Evolutionary conservation across 2,797 vertebrate genomes (phyloP), one percentile per base, ranked within the genome.

Genomic region (Clangula hyemalis): DNA sequence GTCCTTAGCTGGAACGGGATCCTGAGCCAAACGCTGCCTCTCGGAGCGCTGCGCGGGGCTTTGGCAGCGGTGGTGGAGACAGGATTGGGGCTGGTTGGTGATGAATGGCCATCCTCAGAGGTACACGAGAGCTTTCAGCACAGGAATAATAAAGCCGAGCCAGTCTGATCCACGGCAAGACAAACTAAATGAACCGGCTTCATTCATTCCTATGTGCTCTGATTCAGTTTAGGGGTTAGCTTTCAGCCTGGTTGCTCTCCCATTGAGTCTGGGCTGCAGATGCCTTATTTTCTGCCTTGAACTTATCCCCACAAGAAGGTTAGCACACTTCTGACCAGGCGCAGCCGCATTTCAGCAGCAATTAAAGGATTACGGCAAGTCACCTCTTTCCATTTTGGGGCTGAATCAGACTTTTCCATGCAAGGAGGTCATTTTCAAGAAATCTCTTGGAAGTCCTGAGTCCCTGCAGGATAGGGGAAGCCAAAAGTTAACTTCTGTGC

Each of bases 341-440:
- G 75, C 82, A 85, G 79, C 64, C n/a, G 47, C n/a, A 3, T 51
- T 57, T 74, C 6, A 1, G 11, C 6, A 36, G 78, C 0, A 70
- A 51, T 1, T 28, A 3, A 34, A 32, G 61, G 32, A 36, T 47
- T 22, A 14, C 34, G 56, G 32, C 1, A 68, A 53, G 36, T 5
- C 1, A 2, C 1, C 34, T 57, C 2, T 0, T 14, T 32, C 45
- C 6, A 0, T 36, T 79, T 30, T 10, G 34, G 62, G 34, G 27
- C 49, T 41, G 54, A 34, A 60, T 80, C 38, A n/a, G 69, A 13
- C 25, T 71, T 58, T 56, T 66, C 19, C 38, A 20, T 24, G 17
- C 2, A 1, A 70, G 34, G 0, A 16, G 56, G 5, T 36, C 3
- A 0, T 43, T 90, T 66, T 13, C 51, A n/a, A 47, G 53, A 45